Conservation (phyloP, 2,888 invertebrate genomes). For the Athalia cordata region DNA sequence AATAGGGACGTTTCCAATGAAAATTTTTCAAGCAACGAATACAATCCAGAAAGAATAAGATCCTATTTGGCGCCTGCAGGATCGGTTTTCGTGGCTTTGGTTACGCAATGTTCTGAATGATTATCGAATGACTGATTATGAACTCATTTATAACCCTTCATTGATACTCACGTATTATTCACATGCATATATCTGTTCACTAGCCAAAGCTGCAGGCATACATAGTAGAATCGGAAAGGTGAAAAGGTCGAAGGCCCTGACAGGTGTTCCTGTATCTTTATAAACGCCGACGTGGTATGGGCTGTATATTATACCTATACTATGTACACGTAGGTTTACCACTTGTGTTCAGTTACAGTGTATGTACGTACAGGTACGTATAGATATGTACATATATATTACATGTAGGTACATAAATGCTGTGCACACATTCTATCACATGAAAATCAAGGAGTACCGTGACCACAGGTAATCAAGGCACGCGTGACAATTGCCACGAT, state of each 20-base stretch:
- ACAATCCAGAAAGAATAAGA: no score
- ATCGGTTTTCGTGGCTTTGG: no score
- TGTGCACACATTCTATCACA: not conserved
- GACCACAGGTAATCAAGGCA: constrained; percentile 28
- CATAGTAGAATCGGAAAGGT: constrained; percentile 4
- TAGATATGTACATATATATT: not conserved
- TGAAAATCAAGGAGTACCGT: constrained; percentile 4
- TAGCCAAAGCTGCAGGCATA: not conserved
- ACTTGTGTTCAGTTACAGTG: not conserved
- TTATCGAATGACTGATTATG: no score
- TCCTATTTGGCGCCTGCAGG: no score
- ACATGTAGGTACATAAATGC: not conserved
- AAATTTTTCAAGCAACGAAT: no score
- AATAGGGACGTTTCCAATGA: no score
- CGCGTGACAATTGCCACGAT: constrained; percentile 31
- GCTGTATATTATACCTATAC: not conserved
- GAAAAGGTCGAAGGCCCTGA: constrained; percentile 26
- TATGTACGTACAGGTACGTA: not conserved
- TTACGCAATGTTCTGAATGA: not conserved
- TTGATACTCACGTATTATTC: not conserved
- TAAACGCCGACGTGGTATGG: not conserved
- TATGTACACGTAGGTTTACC: not conserved
- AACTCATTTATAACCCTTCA: no score
- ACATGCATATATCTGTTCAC: not conserved
- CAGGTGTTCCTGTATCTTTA: constrained; percentile 28